A percentile compares a stretch with the other conserved stretches of the same genome.
Evolutionary conservation across 2,888 invertebrate genomes (phyloP).

Genomic region (Lasioglossum vierecki): DNA sequence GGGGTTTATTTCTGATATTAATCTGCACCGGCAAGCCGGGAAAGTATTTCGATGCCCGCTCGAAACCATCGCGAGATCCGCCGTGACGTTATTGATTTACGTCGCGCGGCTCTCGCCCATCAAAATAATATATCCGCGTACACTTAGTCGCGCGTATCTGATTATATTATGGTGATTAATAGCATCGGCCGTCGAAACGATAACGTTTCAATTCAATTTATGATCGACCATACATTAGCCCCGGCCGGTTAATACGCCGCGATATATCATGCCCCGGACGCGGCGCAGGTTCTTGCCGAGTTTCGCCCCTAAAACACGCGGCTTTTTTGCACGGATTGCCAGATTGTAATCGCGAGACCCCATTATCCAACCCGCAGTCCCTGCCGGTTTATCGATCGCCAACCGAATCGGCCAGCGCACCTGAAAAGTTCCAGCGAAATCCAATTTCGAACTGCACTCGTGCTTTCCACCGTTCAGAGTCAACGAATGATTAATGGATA

Average conservation of each 20-base stretch:
- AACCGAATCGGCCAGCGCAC: not conserved
- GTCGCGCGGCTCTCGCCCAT: conserved; percentile 30
- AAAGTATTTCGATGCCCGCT: conserved; percentile 5
- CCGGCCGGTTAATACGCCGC: conserved; percentile 42
- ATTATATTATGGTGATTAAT: conserved; percentile 60
- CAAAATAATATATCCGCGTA: conserved; percentile 41
- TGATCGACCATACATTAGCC: conserved; percentile 55
- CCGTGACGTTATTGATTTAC: conserved; percentile 45
- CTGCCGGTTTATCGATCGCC: conserved; percentile 2
- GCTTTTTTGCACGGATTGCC: not conserved
- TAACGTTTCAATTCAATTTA: conserved; percentile 64
- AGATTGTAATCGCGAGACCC: conserved; percentile 1
- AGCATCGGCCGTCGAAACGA: conserved; percentile 51
- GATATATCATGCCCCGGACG: conserved; percentile 40
- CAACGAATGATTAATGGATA: not conserved
- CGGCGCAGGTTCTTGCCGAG: not conserved
- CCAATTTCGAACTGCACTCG: not conserved
- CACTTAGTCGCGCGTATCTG: conserved; percentile 57
- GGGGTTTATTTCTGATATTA: conserved; percentile 10
- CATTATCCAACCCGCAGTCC: not conserved
- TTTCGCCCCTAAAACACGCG: conserved; percentile 32
- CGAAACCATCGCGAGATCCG: conserved; percentile 19
- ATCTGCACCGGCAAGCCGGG: conserved; percentile 3
- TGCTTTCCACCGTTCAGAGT: not conserved
- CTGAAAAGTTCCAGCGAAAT: not conserved